These are phyloP conservation scores for Eledona agricola DNA, from an alignment of 2,888 invertebrate genomes.

Conservation along the genomic window DNA sequence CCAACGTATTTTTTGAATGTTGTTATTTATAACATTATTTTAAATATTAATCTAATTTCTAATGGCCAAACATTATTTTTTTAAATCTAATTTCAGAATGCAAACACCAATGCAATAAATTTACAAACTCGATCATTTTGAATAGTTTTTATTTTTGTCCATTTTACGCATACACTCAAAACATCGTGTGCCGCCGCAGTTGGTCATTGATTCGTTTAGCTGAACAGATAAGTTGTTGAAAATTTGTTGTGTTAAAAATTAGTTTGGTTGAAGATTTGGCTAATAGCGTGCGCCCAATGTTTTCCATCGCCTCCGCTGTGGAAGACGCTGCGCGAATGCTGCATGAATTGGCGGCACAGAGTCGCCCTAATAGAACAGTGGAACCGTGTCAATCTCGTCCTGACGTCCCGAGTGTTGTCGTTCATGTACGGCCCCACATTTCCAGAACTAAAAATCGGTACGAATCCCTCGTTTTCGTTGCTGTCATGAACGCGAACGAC, in stretches of 20 bases:
- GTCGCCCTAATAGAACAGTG: slow-evolving; percentile 93
- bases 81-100: too few relatives aligned
- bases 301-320: slow-evolving; percentile 96
- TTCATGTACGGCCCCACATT: slow-evolving; percentile 90
- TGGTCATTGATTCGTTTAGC: too few relatives aligned
- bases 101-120: too few relatives aligned
- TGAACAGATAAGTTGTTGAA: too few relatives aligned
- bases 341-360: slow-evolving; percentile 93
- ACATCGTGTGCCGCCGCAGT: too few relatives aligned
- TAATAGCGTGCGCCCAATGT: slow-evolving; percentile 78
- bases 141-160: slow-evolving; percentile 4
- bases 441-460: slow-evolving; percentile 82
- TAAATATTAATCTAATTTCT: too few relatives aligned
- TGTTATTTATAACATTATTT: too few relatives aligned
- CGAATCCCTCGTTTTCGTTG: background rate
- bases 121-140: too few relatives aligned
- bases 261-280: slow-evolving; percentile 67
- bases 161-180: slow-evolving; percentile 11
- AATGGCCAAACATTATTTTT: too few relatives aligned
- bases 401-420: slow-evolving; percentile 83
- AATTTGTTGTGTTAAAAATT: too few relatives aligned
- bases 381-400: slow-evolving; percentile 90
- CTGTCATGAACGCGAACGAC: slow-evolving; percentile 23
- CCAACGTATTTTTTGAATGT: too few relatives aligned
- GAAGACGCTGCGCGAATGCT: slow-evolving; percentile 94